These are phyloP conservation scores for Zaprionus bogoriensis DNA, from an alignment of 2,888 invertebrate species.

Conservation along the genomic window DNA sequence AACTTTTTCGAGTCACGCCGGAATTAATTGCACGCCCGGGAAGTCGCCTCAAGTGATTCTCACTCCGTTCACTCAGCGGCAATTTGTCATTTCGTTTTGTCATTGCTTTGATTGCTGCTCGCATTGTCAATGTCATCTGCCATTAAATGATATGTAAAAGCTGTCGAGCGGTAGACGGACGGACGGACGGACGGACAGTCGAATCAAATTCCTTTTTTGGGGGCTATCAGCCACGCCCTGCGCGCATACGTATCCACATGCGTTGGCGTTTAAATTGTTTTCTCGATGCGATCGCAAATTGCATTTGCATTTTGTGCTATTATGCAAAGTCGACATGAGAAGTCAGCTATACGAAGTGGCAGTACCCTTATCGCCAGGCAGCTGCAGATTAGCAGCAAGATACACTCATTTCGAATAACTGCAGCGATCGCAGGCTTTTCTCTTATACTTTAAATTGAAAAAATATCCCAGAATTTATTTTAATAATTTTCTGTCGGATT, in stretches of 20 bases:
- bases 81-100: slow-evolving; percentile 50
- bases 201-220: slow-evolving; percentile 54
- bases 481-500: too few species aligned
- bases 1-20: slow-evolving; percentile 50
- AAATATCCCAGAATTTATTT: too few species aligned
- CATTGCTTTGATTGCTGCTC: slow-evolving; percentile 30
- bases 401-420: background rate
- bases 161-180: slow-evolving; percentile 39
- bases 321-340: slow-evolving; percentile 28
- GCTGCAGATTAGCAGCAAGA: background rate
- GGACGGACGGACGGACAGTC: slow-evolving; percentile 1
- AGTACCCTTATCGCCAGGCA: slow-evolving; percentile 21
- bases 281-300: slow-evolving; percentile 49
- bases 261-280: slow-evolving; percentile 53
- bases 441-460: too few species aligned
- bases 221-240: slow-evolving; percentile 42
- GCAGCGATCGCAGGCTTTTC: too few species aligned
- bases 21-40: slow-evolving; percentile 39
- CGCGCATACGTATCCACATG: slow-evolving; percentile 20
- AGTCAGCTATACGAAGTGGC: background rate
- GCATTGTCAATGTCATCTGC: slow-evolving; percentile 47
- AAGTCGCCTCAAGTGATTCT: too few species aligned
- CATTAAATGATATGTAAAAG: slow-evolving; percentile 40
- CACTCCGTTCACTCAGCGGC: slow-evolving; percentile 18
- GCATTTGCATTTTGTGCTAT: slow-evolving; percentile 62